Evolutionary conservation across 2,888 invertebrate genomes (phyloP), one percentile per base, ranked within the genome.

Genomic region (Apamea crenata): DNA sequence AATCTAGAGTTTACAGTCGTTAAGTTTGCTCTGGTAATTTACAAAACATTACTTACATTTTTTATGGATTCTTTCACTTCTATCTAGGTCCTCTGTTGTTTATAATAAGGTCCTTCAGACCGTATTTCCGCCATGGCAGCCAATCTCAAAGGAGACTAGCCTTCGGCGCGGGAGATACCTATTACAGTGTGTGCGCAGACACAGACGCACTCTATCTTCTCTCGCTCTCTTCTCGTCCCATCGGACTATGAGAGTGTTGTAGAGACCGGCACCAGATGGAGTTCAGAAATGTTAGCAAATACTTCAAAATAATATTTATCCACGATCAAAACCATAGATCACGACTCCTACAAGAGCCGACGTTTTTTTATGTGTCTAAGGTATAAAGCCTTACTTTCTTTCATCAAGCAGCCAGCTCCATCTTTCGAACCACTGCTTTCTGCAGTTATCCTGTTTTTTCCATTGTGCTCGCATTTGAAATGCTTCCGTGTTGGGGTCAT

Each of bases 371-470:
- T 75, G 18, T 14, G 32, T 16, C 4, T n/a, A 18, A 21, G 7
- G n/a, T 61, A 40, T 21, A 36, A 47, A 29, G 6, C 25, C 81
- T 81, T 82, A 96, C 97, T 91, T 92, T 85, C 93, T 92, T 87
- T 96, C 97, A 7, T 96, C 96, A 2, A 96, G 91, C 12, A 96
- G 91, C 97, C 97, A 97, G 84, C 93, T 94, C 97, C 97, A 97
- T 10, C 93, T 91, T n/a, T 95, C 94, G 67, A 90, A 89, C 97
- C 97, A 97, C 87, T 92, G 93, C 79, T 95, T 93, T 47, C 93
- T 92, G 87, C 97, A 96, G 74, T 93, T 95, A 10, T 96, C 96
- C n/a, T 90, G 91, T 86, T 96, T 97, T 86, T 94, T 93, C 96
- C 96, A 96, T 82, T 97, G 96, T 8, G 96, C 96, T 44, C 97